Evolutionary conservation across 2,797 vertebrate genomes (phyloP).

Genomic region (Mycteria americana): DNA sequence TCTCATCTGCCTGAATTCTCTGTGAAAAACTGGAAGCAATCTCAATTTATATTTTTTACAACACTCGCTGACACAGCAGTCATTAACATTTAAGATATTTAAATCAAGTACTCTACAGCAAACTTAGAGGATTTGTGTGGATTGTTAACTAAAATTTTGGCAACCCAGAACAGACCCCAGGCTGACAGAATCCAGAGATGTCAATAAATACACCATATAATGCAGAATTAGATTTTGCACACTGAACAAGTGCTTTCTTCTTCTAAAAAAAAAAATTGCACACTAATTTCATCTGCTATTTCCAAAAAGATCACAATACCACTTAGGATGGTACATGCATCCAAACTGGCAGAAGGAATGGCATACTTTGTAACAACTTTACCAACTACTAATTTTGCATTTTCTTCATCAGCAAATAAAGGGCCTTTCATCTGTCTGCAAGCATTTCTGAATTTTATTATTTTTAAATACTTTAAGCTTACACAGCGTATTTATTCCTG

Average conservation of each 20-base stretch:
- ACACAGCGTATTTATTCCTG: constrained; percentile 23
- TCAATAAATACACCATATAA: background rate
- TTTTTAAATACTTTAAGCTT: constrained; percentile 40
- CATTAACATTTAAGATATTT: background rate
- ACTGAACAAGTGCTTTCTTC: background rate
- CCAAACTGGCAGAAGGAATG: background rate
- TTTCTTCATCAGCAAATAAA: constrained; percentile 38
- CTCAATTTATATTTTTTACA: background rate
- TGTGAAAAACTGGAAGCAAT: background rate
- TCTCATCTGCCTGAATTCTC: background rate
- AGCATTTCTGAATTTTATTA: constrained; percentile 18
- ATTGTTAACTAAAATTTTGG: background rate
- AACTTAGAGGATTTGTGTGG: background rate
- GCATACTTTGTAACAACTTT: background rate
- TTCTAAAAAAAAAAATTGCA: background rate
- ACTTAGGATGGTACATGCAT: background rate
- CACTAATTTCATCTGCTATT: background rate
- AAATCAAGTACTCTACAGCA: background rate
- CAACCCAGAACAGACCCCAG: background rate
- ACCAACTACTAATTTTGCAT: background rate
- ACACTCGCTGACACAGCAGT: background rate
- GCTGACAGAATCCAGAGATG: background rate
- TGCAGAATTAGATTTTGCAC: background rate
- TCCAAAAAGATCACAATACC: background rate
- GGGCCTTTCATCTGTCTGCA: constrained; percentile 43